These are phyloP conservation scores for Tenualosa thibaudeaui DNA, from an alignment of 2,797 vertebrate genomes.

Conservation along the genomic window DNA sequence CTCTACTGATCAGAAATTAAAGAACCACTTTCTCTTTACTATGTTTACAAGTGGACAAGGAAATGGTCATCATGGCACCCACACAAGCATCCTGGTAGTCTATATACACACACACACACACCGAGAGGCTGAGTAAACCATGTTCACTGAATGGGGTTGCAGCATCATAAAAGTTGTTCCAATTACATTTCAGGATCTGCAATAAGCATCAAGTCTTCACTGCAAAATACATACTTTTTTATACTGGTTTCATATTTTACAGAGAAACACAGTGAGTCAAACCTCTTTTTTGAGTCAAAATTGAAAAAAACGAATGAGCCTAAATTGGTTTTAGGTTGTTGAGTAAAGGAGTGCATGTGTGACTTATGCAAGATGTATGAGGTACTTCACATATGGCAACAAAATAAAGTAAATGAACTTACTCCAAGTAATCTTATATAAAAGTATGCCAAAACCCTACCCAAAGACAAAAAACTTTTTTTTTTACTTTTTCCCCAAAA, in stretches of 20 bases:
- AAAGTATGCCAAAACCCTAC: not conserved
- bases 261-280: too few species aligned
- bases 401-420: not conserved
- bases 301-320: not conserved
- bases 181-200: not conserved
- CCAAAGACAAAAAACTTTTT: not conserved
- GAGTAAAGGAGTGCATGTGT: not conserved
- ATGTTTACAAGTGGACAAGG: not conserved
- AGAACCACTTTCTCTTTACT: slow-evolving; percentile 13
- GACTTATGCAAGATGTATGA: not conserved
- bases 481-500: not conserved
- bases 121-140: not conserved
- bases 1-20: slow-evolving; percentile 65
- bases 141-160: not conserved
- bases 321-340: not conserved
- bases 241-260: not conserved
- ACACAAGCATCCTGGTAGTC: not conserved
- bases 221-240: not conserved
- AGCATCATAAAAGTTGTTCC: not conserved
- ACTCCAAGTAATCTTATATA: not conserved
- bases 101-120: too few species aligned
- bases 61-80: not conserved
- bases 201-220: not conserved
- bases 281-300: too few species aligned
- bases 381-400: not conserved